These are phyloP conservation scores for Arremon aurantiirostris DNA, from an alignment of 2,797 vertebrate species.

Conservation along the genomic window DNA sequence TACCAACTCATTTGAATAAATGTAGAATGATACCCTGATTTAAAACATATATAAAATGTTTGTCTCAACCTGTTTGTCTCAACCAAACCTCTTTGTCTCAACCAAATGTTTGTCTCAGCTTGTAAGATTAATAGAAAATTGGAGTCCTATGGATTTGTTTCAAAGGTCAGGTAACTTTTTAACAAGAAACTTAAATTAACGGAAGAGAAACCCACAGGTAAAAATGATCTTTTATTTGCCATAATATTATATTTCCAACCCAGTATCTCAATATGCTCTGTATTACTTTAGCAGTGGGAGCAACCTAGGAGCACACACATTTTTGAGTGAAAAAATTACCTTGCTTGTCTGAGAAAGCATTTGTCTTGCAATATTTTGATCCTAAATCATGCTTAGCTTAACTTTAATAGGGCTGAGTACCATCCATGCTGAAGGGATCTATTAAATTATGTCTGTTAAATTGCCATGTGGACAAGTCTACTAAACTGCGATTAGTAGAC, in stretches of 20 bases:
- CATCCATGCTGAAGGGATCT: background rate
- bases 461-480: background rate
- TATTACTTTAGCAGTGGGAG: background rate
- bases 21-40: slow-evolving; percentile 37
- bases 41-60: slow-evolving; percentile 31
- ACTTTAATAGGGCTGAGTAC: background rate
- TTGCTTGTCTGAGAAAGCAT: background rate
- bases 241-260: background rate
- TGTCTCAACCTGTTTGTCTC: background rate
- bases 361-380: background rate
- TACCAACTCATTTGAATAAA: slow-evolving; percentile 55
- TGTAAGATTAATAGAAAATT: background rate
- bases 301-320: background rate
- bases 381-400: background rate
- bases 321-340: background rate
- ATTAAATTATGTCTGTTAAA: background rate
- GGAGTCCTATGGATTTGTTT: background rate
- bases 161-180: background rate
- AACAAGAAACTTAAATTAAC: background rate
- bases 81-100: background rate
- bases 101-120: background rate
- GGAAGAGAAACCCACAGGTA: background rate
- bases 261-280: background rate
- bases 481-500: background rate
- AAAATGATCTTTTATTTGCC: background rate